Percentiles rank a stretch among this genome's conserved stretches.
phyloP scores from a whole-genome alignment of 2,797 vertebrate species.

The Chaetodon trifasciatus region DNA sequence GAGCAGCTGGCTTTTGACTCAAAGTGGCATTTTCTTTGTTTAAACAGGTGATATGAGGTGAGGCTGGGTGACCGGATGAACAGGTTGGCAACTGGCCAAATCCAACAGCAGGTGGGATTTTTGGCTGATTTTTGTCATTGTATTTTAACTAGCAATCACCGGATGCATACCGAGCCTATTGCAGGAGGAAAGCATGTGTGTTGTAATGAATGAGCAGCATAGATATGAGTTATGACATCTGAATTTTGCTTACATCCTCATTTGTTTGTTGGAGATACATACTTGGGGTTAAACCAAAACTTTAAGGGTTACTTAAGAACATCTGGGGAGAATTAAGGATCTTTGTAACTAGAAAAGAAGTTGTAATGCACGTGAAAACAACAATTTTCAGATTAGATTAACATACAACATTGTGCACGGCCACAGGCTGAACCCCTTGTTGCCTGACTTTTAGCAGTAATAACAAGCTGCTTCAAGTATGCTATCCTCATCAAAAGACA shows the following conservation, averaged over 20 bases:
- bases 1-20: conserved; percentile 11
- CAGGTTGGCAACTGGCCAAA: no score
- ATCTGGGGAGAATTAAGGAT: background rate
- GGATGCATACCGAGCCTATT: background rate
- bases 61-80: no score
- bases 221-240: background rate
- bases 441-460: conserved; percentile 11
- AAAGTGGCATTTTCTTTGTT: conserved; percentile 6
- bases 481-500: conserved; percentile 15
- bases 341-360: background rate
- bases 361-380: background rate
- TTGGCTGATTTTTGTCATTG: no score
- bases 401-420: background rate
- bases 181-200: background rate
- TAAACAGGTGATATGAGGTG: conserved; percentile 19
- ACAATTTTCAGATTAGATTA: conserved; percentile 12
- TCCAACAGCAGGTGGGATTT: no score
- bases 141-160: no score
- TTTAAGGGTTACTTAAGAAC: background rate
- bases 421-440: background rate
- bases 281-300: background rate
- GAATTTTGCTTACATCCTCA: background rate
- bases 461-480: conserved; percentile 10
- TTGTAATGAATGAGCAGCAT: background rate
- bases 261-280: conserved; percentile 2